phyloP scores from a whole-genome alignment of 2,797 vertebrate genomes.

The Bradypus variegatus region DNA sequence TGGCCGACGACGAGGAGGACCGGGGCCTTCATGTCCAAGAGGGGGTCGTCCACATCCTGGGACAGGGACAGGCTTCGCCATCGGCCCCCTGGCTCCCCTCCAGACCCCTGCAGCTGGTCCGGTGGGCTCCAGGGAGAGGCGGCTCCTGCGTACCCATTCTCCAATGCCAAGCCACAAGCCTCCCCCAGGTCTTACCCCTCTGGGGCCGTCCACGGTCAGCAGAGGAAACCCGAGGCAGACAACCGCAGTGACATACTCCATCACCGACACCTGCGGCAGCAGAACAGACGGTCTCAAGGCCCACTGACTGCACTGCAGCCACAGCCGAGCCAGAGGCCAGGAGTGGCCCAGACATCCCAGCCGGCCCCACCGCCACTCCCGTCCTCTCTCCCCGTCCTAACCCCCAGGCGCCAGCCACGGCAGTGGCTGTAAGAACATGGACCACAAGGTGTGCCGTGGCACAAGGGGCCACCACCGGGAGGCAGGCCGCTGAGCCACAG shows the following conservation, averaged over 20 bases:
- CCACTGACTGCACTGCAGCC: background rate
- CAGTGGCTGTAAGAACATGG: background rate
- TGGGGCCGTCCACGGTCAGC: conserved; percentile 87
- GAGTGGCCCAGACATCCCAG: background rate
- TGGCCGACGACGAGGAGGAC: conserved; percentile 96
- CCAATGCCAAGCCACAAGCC: background rate
- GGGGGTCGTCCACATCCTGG: conserved; percentile 94
- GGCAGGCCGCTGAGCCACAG: background rate
- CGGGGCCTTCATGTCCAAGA: conserved; percentile 97
- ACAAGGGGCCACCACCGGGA: background rate
- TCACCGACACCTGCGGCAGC: conserved; percentile 86
- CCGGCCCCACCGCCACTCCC: background rate
- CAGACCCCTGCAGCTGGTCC: background rate
- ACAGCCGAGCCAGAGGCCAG: background rate
- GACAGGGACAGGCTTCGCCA: background rate
- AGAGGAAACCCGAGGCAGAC: conserved; percentile 96
- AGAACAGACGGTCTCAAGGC: background rate
- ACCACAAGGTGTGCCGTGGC: background rate
- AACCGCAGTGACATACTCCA: conserved; percentile 94
- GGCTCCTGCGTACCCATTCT: background rate
- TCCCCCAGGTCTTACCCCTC: conserved; percentile 83
- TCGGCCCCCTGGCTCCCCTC: background rate
- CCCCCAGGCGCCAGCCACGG: background rate
- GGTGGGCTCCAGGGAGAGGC: background rate
- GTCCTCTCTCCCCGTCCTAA: background rate